Base-by-base conservation (phyloP, 1,140 invertebrate species). In the Muscidifurax raptorellus region DNA sequence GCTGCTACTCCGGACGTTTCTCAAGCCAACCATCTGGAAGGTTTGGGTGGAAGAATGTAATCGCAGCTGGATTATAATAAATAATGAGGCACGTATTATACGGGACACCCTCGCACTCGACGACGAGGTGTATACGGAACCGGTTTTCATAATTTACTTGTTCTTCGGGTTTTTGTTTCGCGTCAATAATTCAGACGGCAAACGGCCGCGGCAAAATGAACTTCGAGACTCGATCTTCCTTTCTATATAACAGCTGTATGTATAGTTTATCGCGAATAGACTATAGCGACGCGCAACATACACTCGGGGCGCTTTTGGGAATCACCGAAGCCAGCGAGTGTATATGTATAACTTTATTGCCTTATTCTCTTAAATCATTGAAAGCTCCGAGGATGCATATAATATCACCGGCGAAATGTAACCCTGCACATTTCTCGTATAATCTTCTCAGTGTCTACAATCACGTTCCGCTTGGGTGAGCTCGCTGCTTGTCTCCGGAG, bases 1-100 rank as follows among this genome's bases (percentile, higher is more conserved):
- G 89, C 95, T 94, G 90, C 93, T 95, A 91, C 93, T 90, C 85
- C 88, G 88, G 80, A 90, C 91, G 87, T 87, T 90, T 85, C 87
- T 90, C 88, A 91, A 86, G 87, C 91, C 90, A 90, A 91, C 87
- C 91, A 92, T 89, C 92, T 93, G 87, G 77, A 86, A 87, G 10
- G 32, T 9, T 40, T 9, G 10, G 36, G 36, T 40, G 7, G 36
- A 52, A 52, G 18, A 52, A 52, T 52, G 5, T 12, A 52, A 52
- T 52, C 15, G 18, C 47, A 4, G 47, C 2, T 52, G 28, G 4
- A 82, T 85, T 75, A 40, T 36, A 75, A 44, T 75, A 12, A 30
- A n/a, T n/a, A n/a, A n/a, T n/a, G n/a, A 75, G 72, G 2, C 27
- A 1, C 72, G 72, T 2, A 59, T 52, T 52, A 12, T 52, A 12